phyloP scores from a whole-genome alignment of 2,113 vertebrate species.

The Coryphaenoides rupestris region DNA sequence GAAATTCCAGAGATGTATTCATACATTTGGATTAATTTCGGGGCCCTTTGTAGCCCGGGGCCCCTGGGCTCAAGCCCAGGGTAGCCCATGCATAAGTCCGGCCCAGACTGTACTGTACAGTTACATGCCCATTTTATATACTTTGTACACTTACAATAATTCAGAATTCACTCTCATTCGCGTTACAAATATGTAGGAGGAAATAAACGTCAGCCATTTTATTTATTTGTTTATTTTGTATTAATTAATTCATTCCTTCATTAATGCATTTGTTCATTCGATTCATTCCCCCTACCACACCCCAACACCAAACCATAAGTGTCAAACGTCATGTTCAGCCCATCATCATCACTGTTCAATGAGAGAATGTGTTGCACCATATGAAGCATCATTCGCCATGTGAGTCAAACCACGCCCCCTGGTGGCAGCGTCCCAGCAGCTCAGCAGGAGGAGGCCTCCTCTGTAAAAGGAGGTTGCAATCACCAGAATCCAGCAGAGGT shows the following conservation, averaged over 20 bases:
- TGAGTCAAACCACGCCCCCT: conserved; percentile 26
- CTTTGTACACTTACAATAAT: no score
- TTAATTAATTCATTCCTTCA: background rate
- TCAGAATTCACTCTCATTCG: no score
- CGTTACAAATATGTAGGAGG: no score
- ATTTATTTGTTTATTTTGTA: no score
- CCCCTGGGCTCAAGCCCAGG: no score
- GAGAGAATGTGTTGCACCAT: conserved; percentile 23
- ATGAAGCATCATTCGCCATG: conserved; percentile 13
- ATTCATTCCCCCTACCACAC: background rate
- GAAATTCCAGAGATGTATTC: no score
- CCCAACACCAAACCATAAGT: background rate
- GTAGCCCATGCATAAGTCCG: no score
- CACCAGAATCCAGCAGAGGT: conserved; percentile 30
- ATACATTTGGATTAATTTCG: no score
- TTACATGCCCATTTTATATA: no score
- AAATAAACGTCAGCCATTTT: no score
- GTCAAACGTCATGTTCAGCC: background rate
- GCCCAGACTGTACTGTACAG: no score
- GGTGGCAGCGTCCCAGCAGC: conserved; percentile 11
- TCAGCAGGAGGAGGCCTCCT: conserved; percentile 16
- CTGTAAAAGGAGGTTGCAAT: background rate
- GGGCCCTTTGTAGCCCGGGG: no score
- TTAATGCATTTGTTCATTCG: background rate
- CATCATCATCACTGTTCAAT: background rate